Conservation (phyloP, 1,140 invertebrate species). For the Rhizoglyphus robini region DNA sequence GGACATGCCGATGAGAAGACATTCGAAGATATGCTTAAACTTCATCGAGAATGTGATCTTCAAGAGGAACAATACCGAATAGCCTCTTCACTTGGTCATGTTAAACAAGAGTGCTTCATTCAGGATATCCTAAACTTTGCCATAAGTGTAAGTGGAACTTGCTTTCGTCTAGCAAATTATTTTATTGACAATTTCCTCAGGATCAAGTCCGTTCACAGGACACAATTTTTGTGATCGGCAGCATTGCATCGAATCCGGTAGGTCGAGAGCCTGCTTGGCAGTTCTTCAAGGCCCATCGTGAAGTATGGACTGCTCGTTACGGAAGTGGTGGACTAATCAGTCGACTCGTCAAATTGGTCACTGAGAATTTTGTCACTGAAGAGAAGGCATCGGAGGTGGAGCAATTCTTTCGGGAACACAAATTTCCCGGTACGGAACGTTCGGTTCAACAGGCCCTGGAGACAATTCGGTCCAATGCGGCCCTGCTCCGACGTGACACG, state of each 20-base stretch:
- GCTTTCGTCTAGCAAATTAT: conserved; percentile 3
- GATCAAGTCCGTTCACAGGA: conserved; percentile 90
- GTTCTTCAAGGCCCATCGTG: conserved; percentile 75
- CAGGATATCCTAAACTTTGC: conserved; percentile 47
- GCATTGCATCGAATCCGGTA: conserved; percentile 51
- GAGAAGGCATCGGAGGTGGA: conserved; percentile 63
- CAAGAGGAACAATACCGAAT: conserved; percentile 87
- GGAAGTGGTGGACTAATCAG: conserved; percentile 62
- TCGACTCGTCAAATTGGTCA: conserved; percentile 41
- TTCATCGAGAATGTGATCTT: conserved; percentile 48
- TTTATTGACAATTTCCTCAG: conserved; percentile 39
- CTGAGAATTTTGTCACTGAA: conserved; percentile 73
- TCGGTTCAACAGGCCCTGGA: conserved; percentile 77
- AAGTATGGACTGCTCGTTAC: conserved; percentile 56
- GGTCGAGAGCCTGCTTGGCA: conserved; percentile 75
- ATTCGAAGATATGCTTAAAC: conserved; percentile 60
- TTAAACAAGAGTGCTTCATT: conserved; percentile 53
- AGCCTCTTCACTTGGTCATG: conserved; percentile 58
- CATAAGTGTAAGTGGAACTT: conserved; percentile 10
- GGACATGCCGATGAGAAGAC: conserved; percentile 50
- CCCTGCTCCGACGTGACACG: conserved; percentile 62
- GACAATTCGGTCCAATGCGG: conserved; percentile 68
- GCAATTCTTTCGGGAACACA: conserved; percentile 61
- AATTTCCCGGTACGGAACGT: conserved; percentile 63
- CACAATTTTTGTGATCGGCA: conserved; percentile 69